phyloP scores from a whole-genome alignment of 2,797 vertebrate species.

The Onychomys leucogaster region DNA sequence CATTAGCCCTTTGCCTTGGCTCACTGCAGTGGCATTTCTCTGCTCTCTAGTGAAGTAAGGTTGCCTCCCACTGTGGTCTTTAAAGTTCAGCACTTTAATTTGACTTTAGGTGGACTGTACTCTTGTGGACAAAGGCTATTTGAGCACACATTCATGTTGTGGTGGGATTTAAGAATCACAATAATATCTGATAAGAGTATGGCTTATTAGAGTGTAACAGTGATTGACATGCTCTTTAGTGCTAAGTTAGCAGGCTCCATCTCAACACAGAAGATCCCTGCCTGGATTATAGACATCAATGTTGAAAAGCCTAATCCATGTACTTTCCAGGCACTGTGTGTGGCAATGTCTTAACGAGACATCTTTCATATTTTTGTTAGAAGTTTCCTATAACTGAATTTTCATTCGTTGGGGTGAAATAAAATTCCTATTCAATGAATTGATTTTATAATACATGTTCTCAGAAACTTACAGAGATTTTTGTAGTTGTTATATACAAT shows the following conservation, averaged over 20 bases:
- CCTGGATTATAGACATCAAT: background rate
- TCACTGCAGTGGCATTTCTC: background rate
- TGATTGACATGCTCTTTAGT: constrained; percentile 5
- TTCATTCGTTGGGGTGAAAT: background rate
- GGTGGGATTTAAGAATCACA: constrained; percentile 45
- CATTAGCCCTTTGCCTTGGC: constrained; percentile 57
- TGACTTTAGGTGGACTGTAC: background rate
- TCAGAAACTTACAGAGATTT: background rate
- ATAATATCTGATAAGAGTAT: constrained; percentile 28
- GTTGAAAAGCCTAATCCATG: background rate
- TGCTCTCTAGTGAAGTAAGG: constrained; percentile 26
- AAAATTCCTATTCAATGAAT: constrained; percentile 14
- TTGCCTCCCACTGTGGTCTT: constrained; percentile 15
- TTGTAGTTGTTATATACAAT: background rate
- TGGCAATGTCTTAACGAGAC: background rate
- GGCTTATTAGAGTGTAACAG: constrained; percentile 1
- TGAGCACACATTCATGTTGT: constrained; percentile 15
- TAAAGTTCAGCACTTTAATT: constrained; percentile 42
- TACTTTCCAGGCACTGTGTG: background rate
- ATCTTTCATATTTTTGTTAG: background rate
- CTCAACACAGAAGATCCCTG: background rate
- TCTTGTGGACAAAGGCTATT: constrained; percentile 37
- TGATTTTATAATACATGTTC: background rate
- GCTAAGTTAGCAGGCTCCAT: background rate
- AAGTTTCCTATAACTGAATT: background rate